Base-by-base conservation (phyloP, 1,140 invertebrate species). In the Rhyzopertha dominica region DNA sequence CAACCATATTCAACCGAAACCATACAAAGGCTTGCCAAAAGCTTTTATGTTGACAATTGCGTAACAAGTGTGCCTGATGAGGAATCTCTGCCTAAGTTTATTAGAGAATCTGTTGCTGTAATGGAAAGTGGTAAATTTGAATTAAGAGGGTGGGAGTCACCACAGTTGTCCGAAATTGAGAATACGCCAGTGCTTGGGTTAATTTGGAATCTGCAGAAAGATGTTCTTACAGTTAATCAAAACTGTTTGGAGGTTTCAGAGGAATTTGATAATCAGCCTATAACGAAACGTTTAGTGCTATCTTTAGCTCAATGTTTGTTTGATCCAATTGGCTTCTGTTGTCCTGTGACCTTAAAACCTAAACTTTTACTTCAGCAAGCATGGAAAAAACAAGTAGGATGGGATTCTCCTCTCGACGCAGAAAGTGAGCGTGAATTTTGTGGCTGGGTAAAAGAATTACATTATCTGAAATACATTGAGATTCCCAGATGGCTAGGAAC, bases 401-500 rank as follows among this genome's bases (percentile, higher is more conserved):
- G 28, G 39, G 28, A n/a, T n/a, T n/a, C n/a, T n/a, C n/a, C n/a
- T n/a, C n/a, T n/a, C n/a, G n/a, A n/a, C n/a, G n/a, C n/a, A n/a
- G n/a, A n/a, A n/a, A n/a, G n/a, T n/a, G n/a, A n/a, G n/a, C n/a
- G n/a, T n/a, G n/a, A n/a, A n/a, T n/a, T n/a, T n/a, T n/a, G n/a
- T n/a, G n/a, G n/a, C n/a, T n/a, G n/a, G n/a, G n/a, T n/a, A n/a
- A n/a, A n/a, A n/a, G n/a, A n/a, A n/a, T n/a, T n/a, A n/a, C n/a
- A n/a, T n/a, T n/a, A n/a, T n/a, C n/a, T n/a, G n/a, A n/a, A n/a
- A n/a, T n/a, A n/a, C n/a, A n/a, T n/a, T n/a, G 14, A 14, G 8
- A 51, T 51, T 17, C 47, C 43, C 32, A 14, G 43, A 13, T 53
- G 43, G 47, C 20, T 43, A 20, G 9, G 9, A 2, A 29, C 17